A percentile compares a stretch with the other conserved stretches of the same genome.
Conservation (phyloP, 2,888 invertebrate genomes). For the Hydrotaea diabolus region DNA sequence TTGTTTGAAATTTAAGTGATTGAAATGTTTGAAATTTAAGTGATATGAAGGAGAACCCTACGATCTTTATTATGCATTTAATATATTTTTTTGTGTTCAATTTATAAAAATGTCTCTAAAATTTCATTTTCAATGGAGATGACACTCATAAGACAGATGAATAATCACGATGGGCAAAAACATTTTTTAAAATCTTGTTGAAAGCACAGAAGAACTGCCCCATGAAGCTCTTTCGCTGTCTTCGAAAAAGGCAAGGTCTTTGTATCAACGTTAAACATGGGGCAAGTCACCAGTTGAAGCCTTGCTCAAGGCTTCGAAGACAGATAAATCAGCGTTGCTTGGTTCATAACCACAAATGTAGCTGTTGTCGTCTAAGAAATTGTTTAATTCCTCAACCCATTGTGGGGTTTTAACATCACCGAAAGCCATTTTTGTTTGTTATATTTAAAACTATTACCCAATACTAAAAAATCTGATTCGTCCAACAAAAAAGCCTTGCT, state of each 20-base stretch:
- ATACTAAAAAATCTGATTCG: constrained; percentile 54
- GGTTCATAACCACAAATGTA: constrained; percentile 92
- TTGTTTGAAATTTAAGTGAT: too few species aligned
- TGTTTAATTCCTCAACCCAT: constrained; percentile 91
- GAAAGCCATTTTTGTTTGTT: constrained; percentile 86
- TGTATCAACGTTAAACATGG: constrained; percentile 95
- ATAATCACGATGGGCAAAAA: neutral
- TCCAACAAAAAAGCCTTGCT: constrained; percentile 69
- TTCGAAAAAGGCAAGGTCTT: constrained; percentile 93
- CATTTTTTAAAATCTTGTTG: constrained; percentile 94
- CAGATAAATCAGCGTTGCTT: constrained; percentile 92
- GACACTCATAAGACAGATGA: neutral
- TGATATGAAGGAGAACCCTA: too few species aligned
- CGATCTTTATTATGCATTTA: too few species aligned
- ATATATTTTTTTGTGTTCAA: constrained; percentile 19
- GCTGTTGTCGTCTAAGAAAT: constrained; percentile 91
- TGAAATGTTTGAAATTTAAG: too few species aligned
- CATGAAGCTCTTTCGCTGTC: constrained; percentile 87
- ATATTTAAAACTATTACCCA: constrained; percentile 55
- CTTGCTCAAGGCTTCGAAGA: constrained; percentile 89
- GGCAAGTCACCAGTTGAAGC: constrained; percentile 84
- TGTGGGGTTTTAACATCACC: constrained; percentile 92
- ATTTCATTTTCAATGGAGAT: constrained; percentile 34
- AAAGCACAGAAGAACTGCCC: constrained; percentile 86
- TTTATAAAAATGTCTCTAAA: constrained; percentile 44